phyloP scores from a whole-genome alignment of 2,113 vertebrate genomes.

The Sakesphorus luctuosus region DNA sequence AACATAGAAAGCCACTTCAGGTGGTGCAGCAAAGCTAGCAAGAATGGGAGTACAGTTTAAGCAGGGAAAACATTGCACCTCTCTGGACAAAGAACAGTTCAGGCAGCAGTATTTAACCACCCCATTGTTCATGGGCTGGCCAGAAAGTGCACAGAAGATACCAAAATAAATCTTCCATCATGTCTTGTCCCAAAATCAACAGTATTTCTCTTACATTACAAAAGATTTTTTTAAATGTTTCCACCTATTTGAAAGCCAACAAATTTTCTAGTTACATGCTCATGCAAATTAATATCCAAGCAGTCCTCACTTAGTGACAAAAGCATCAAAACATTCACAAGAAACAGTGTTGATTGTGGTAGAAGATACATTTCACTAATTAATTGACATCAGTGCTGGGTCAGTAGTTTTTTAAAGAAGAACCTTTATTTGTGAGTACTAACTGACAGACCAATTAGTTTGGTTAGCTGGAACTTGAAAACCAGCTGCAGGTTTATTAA shows the following conservation, averaged over 20 bases:
- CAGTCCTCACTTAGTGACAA: neutral
- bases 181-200: neutral
- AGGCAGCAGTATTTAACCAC: neutral
- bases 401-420: neutral
- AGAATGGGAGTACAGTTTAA: neutral
- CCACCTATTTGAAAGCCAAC: neutral
- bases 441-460: neutral
- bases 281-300: neutral
- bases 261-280: neutral
- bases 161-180: neutral
- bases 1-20: neutral
- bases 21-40: neutral
- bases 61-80: neutral
- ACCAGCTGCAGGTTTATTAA: conserved; percentile 6
- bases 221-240: neutral
- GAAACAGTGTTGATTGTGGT: neutral
- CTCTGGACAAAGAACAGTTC: neutral
- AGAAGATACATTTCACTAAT: neutral
- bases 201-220: neutral
- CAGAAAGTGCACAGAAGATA: neutral
- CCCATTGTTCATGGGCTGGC: neutral
- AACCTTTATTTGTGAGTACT: neutral
- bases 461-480: neutral
- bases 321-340: neutral
- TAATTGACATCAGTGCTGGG: neutral